Evolutionary conservation across 2,797 vertebrate genomes (phyloP).

Genomic region (Sylvia borin): DNA sequence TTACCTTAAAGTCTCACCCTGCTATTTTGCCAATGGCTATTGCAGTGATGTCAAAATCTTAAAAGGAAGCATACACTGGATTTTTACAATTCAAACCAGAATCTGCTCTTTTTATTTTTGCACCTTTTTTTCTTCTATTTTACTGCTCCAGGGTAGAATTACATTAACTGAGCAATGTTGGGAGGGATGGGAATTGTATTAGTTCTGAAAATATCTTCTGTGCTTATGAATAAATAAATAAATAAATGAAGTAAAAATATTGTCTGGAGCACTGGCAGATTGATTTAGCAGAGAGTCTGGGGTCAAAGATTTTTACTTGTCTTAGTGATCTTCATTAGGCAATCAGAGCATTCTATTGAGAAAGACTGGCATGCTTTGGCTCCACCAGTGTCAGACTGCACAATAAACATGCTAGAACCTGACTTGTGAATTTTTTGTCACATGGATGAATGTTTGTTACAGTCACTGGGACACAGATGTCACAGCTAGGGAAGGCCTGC

Average conservation of each 20-base stretch:
- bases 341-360: constrained; percentile 61
- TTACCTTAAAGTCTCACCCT: neutral
- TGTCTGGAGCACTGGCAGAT: constrained; percentile 29
- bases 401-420: constrained; percentile 70
- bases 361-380: constrained; percentile 51
- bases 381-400: neutral
- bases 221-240: neutral
- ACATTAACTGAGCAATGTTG: neutral
- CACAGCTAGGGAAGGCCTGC: constrained; percentile 63
- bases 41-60: neutral
- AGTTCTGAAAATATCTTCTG: constrained; percentile 43
- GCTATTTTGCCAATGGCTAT: constrained; percentile 1
- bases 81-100: neutral
- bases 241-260: neutral
- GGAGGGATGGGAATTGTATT: neutral
- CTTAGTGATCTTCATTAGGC: constrained; percentile 69
- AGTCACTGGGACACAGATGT: constrained; percentile 59
- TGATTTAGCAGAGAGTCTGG: constrained; percentile 41
- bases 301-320: constrained; percentile 63
- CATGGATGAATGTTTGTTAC: constrained; percentile 71
- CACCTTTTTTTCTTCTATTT: neutral
- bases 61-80: neutral
- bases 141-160: neutral
- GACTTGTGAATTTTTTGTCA: constrained; percentile 72
- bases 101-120: neutral